Evolutionary conservation across 92 coral and sea anemone genomes (phyloP).

Genomic region (Nematostella vectensis): DNA sequence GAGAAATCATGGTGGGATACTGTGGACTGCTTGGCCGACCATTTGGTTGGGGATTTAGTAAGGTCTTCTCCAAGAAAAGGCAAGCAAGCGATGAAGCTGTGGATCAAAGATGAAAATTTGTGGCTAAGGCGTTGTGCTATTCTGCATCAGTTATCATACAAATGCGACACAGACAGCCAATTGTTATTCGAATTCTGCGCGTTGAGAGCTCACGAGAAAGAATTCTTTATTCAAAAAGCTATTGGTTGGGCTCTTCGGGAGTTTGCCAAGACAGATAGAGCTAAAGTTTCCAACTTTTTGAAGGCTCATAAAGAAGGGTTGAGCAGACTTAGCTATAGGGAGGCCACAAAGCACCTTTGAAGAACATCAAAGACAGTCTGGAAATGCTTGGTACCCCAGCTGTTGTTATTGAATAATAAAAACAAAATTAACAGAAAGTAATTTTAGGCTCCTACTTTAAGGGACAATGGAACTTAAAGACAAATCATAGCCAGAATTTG

Average conservation of each 20-base stretch:
- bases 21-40: conserved; percentile 60
- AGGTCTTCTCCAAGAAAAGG: conserved; percentile 55
- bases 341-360: conserved; percentile 84
- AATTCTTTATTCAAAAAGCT: conserved; percentile 92
- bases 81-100: conserved; percentile 59
- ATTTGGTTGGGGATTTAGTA: conserved; percentile 66
- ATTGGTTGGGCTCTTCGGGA: conserved; percentile 95
- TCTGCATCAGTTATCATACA: conserved; percentile 78
- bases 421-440: no score
- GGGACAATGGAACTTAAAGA: no score
- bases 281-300: conserved; percentile 61
- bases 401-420: no score
- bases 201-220: conserved; percentile 71
- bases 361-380: no score
- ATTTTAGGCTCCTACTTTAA: no score
- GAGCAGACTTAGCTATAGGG: conserved; percentile 73
- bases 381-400: no score
- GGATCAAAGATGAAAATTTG: conserved; percentile 92
- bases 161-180: conserved; percentile 63
- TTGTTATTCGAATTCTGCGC: conserved; percentile 69
- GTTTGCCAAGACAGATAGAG: conserved; percentile 45
- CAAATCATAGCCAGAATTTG: no score
- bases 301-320: conserved; percentile 45
- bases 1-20: conserved; percentile 99
- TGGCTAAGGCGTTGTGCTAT: conserved; percentile 92